These are phyloP conservation scores for Aulostomus chinensis DNA, from an alignment of 2,797 vertebrate species.

Conservation along the genomic window DNA sequence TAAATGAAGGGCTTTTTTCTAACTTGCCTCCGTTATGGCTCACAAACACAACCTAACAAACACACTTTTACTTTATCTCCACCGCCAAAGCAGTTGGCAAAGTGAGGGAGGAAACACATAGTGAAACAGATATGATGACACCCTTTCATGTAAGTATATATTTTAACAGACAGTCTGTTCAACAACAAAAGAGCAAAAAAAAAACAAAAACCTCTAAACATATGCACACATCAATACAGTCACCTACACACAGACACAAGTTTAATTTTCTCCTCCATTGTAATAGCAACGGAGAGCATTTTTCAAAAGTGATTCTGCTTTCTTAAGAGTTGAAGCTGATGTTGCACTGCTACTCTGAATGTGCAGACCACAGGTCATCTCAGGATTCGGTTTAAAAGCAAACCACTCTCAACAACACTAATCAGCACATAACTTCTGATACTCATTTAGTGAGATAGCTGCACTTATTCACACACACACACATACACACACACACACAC, in stretches of 20 bases:
- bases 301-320: slow-evolving; percentile 28
- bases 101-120: slow-evolving; percentile 53
- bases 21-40: slow-evolving; percentile 66
- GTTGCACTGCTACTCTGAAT: slow-evolving; percentile 32
- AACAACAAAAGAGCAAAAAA: slow-evolving; percentile 35
- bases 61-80: slow-evolving; percentile 65
- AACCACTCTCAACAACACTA: slow-evolving; percentile 32
- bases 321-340: slow-evolving; percentile 33
- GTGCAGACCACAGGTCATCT: slow-evolving; percentile 21
- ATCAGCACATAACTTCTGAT: slow-evolving; percentile 51
- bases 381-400: slow-evolving; percentile 18
- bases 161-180: slow-evolving; percentile 51
- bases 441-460: slow-evolving; percentile 14
- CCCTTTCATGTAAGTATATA: slow-evolving; percentile 60
- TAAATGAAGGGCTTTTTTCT: slow-evolving; percentile 77
- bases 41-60: slow-evolving; percentile 73
- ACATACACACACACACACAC: neutral
- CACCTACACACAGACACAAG: slow-evolving; percentile 24
- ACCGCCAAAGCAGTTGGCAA: slow-evolving; percentile 61
- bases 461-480: too few relatives aligned
- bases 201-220: slow-evolving; percentile 24
- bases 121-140: slow-evolving; percentile 53
- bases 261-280: slow-evolving; percentile 44
- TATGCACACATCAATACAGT: slow-evolving; percentile 42
- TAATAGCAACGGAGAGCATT: slow-evolving; percentile 32